These are phyloP conservation scores for Agapornis roseicollis DNA, from an alignment of 2,113 vertebrate genomes.

Conservation along the genomic window DNA sequence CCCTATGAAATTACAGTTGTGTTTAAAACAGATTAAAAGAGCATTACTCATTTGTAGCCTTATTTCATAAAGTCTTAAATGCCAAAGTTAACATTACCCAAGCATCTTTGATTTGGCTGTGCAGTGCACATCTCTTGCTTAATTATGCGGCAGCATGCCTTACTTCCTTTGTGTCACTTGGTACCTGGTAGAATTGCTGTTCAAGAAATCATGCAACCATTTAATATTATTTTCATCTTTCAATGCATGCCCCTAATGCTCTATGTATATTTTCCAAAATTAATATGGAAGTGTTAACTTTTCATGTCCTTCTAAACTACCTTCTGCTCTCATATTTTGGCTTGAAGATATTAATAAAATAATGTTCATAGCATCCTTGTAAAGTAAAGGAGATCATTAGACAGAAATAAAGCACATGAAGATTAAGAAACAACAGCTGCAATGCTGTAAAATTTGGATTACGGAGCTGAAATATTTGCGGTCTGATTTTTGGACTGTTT, in stretches of 20 bases:
- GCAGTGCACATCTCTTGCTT: not conserved
- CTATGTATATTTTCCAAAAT: not conserved
- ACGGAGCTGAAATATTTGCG: not conserved
- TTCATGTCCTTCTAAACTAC: not conserved
- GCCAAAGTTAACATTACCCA: not conserved
- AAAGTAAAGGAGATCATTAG: not conserved
- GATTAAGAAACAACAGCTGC: not conserved
- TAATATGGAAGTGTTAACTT: not conserved
- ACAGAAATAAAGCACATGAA: not conserved
- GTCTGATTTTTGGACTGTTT: not conserved
- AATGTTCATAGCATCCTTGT: not conserved
- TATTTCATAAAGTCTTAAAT: not conserved
- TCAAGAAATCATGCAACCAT: not conserved
- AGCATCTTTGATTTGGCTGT: not conserved
- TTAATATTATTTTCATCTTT: not conserved
- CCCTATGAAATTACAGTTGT: not conserved
- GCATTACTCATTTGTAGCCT: not conserved
- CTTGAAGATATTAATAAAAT: not conserved
- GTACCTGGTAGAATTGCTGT: not conserved
- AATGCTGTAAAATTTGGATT: not conserved
- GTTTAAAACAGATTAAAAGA: not conserved
- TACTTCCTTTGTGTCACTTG: not conserved
- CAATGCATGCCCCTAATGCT: not conserved
- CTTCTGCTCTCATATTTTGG: not conserved
- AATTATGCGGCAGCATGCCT: not conserved